phyloP scores from a whole-genome alignment of 1,140 invertebrate species.

The Neodiprion virginianus region DNA sequence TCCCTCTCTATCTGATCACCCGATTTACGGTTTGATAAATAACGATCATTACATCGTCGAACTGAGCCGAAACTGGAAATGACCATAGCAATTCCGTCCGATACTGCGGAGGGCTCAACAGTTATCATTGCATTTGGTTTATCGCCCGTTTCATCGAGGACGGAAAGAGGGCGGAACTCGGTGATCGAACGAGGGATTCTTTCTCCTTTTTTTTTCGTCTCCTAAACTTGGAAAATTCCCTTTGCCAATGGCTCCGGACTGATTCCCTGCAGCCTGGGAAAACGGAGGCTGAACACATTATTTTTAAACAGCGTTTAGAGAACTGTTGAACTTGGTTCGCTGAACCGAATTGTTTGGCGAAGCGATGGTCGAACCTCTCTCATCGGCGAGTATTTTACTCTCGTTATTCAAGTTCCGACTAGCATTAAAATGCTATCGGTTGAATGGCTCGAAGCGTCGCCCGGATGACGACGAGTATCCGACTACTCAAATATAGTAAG shows the following conservation, averaged over 20 bases:
- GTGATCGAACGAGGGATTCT: neutral
- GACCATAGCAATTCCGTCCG: neutral
- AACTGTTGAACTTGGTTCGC: neutral
- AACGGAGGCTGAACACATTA: neutral
- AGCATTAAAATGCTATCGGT: no score
- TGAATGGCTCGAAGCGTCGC: no score
- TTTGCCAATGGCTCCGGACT: neutral
- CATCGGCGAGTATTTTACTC: no score
- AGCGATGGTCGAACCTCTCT: neutral
- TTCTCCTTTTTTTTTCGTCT: no score
- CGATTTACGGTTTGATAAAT: slow-evolving; percentile 2
- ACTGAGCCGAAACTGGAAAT: neutral
- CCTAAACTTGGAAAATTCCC: neutral
- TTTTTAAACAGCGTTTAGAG: slow-evolving; percentile 1
- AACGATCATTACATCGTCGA: neutral
- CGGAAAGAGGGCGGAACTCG: neutral
- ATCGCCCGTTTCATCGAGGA: neutral
- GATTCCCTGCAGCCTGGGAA: no score
- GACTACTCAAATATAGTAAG: no score
- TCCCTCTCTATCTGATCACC: neutral
- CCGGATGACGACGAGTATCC: no score
- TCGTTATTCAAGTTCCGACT: no score
- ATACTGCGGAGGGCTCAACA: slow-evolving; percentile 4
- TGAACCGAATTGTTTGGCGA: neutral
- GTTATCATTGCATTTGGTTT: slow-evolving; percentile 5